A percentile compares a stretch with the other conserved stretches of the same genome.
Conservation (phyloP, 1,140 invertebrate species). For the Probaryconus sp. region DNA sequence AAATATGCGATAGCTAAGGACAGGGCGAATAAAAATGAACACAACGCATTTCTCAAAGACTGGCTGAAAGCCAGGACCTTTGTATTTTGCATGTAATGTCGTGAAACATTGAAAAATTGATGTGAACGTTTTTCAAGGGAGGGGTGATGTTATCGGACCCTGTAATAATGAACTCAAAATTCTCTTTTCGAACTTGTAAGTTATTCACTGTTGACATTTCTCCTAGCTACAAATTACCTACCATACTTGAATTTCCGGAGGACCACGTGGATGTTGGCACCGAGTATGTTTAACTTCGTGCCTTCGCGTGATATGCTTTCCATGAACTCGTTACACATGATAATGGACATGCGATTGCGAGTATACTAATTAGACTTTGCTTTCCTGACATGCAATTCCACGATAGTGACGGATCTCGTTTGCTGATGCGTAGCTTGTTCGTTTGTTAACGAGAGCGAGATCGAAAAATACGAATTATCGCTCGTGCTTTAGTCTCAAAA, state of each 20-base stretch:
- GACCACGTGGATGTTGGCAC: constrained; percentile 54
- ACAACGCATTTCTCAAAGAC: constrained; percentile 9
- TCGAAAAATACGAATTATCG: not conserved
- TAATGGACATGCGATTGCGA: constrained; percentile 71
- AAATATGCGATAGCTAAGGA: no score
- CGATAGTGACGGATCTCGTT: constrained; percentile 55
- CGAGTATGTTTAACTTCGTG: constrained; percentile 50
- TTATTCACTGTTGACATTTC: constrained; percentile 40
- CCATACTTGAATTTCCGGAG: constrained; percentile 30
- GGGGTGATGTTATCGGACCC: not conserved
- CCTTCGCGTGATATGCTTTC: constrained; percentile 67
- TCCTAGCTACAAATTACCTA: constrained; percentile 5
- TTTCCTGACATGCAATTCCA: constrained; percentile 64
- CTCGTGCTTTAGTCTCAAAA: not conserved
- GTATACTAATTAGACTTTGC: constrained; percentile 71
- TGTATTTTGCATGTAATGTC: constrained; percentile 22
- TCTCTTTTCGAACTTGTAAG: not conserved
- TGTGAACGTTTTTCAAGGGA: not conserved
- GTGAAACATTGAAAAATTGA: constrained; percentile 18
- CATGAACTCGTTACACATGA: constrained; percentile 71
- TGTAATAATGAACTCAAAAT: constrained; percentile 29
- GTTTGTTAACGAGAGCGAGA: not conserved
- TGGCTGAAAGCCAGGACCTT: constrained; percentile 18
- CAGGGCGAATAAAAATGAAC: no score
- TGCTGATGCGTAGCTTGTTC: constrained; percentile 20